Evolutionary conservation across 2,888 invertebrate genomes (phyloP).

Genomic region (Amorpha juglandis): DNA sequence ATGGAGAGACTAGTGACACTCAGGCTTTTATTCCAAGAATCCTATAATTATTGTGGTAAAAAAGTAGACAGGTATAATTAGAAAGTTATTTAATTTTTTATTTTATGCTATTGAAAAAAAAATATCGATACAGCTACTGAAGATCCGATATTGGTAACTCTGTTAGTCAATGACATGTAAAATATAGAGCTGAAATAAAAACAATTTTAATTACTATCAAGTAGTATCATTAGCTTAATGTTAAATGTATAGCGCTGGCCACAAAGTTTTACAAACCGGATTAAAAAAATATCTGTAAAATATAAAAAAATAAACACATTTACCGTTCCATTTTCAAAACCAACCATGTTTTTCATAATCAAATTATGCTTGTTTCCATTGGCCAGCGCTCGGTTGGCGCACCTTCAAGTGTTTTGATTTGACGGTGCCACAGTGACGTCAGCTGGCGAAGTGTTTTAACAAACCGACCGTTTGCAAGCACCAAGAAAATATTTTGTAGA

Average conservation of each 20-base stretch:
- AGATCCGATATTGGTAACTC: too few species aligned
- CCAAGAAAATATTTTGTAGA: constrained; percentile 33
- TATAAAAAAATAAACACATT: constrained; percentile 37
- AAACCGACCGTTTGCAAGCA: constrained; percentile 52
- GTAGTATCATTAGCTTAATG: too few species aligned
- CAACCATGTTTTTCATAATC: constrained; percentile 64
- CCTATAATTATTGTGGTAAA: constrained; percentile 7
- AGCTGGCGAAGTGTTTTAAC: constrained; percentile 67
- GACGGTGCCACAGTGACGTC: constrained; percentile 56
- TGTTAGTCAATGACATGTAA: too few species aligned
- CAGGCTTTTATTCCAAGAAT: constrained; percentile 18
- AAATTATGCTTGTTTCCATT: constrained; percentile 78
- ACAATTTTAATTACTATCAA: too few species aligned
- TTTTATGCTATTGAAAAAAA: too few species aligned
- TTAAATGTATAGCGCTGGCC: neutral
- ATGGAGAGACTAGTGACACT: constrained; percentile 38
- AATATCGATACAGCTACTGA: too few species aligned
- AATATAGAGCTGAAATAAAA: too few species aligned
- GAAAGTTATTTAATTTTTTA: too few species aligned
- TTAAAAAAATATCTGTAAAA: neutral
- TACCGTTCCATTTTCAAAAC: constrained; percentile 60
- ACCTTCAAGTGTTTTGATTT: constrained; percentile 75
- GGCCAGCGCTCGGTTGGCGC: constrained; percentile 64
- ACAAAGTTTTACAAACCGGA: neutral
- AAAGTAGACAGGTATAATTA: too few species aligned